These are phyloP conservation scores for Sarotherodon lohbergeri DNA, from an alignment of 2,113 vertebrate species.

Conservation along the genomic window DNA sequence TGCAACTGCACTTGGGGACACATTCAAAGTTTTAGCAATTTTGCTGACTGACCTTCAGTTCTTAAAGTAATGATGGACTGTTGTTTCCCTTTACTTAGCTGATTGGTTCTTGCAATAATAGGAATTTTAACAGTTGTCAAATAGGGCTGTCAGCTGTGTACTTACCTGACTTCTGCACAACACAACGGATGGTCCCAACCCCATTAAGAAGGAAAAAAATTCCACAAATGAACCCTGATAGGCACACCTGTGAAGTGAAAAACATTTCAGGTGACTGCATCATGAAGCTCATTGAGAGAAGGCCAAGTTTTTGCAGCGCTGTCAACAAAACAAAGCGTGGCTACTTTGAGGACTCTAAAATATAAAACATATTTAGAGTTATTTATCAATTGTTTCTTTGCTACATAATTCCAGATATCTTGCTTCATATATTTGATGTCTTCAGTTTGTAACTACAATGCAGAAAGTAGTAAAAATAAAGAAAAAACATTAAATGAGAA, in stretches of 20 bases:
- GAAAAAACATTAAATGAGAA: background rate
- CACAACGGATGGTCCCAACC: background rate
- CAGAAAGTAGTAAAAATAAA: fast-evolving
- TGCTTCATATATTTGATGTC: background rate
- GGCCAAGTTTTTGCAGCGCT: no score
- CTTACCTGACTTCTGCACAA: fast-evolving
- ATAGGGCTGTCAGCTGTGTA: background rate
- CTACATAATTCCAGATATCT: background rate
- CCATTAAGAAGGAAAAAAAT: background rate
- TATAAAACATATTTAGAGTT: background rate
- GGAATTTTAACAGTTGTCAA: background rate
- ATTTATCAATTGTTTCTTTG: background rate
- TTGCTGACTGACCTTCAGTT: background rate
- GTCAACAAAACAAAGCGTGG: no score
- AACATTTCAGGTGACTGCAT: no score
- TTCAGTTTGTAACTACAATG: background rate
- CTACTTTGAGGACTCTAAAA: background rate
- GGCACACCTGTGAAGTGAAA: no score
- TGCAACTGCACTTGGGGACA: background rate
- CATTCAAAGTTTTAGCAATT: background rate
- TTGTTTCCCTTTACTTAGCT: background rate
- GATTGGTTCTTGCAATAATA: background rate
- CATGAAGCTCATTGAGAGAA: no score
- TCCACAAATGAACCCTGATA: no score
- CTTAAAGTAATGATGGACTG: background rate